Evolutionary conservation across 2,797 vertebrate species (phyloP), one percentile per base, ranked within the genome.

Genomic region (Phylloscopus collybita): DNA sequence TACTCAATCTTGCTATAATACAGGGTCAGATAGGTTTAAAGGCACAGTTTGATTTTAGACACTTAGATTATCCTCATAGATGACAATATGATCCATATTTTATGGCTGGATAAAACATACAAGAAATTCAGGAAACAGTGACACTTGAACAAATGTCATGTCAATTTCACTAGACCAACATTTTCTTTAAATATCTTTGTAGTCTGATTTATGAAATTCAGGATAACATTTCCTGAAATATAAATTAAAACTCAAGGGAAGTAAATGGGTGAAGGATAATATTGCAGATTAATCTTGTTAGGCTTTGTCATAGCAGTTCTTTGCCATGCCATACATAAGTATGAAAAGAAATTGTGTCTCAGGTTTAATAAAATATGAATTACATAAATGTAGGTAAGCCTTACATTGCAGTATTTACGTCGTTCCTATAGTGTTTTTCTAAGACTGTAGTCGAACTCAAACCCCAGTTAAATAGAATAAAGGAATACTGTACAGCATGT

Each of bases 161-260:
- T 73, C 47, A 73, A 84, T 92, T 88, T 90, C 34, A 34, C 36
- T 42, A 76, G 64, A 84, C 23, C 10, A 62, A 4, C 3, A 5
- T 83, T 94, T 93, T 92, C 73, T 88, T 81, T 64, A 79, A 62
- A 26, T 88, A 64, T 19, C 30, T 78, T 71, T 80, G 34, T 67
- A 44, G 20, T 50, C 70, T 86, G 59, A 42, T 92, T 56, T 79
- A 60, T 84, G 22, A 84, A 90, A 88, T 88, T 62, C 60, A 50
- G n/a, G 54, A 53, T 81, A 81, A 30, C 23, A 18, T 88, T 96
- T 73, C 38, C 40, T 66, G 47, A 78, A 69, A 86, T 84, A 65
- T 22, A 80, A 86, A 80, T 90, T 79, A 65, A 80, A 93, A 76
- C 25, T 91, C 30, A 19, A 13, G n/a, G 25, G 69, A 92, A 17